These are phyloP conservation scores for Tolmerus cingulatus DNA, from an alignment of 2,888 invertebrate species.

Conservation along the genomic window DNA sequence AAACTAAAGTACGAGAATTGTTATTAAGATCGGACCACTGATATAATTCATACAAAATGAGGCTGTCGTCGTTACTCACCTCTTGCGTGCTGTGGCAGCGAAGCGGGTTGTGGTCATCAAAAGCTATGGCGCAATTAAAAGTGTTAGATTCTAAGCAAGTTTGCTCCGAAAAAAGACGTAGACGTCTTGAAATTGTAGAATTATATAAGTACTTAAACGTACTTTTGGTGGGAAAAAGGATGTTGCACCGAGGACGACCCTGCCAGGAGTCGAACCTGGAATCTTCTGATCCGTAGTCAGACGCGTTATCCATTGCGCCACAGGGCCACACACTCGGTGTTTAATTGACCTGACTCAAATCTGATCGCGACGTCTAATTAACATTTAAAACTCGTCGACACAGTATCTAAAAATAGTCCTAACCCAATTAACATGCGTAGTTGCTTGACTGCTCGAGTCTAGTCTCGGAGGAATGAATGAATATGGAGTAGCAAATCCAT, in stretches of 20 bases:
- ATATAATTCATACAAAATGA: background rate
- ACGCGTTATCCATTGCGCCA: slow-evolving; percentile 54
- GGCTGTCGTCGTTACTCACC: background rate
- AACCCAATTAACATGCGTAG: background rate
- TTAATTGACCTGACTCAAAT: background rate
- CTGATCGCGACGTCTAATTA: background rate
- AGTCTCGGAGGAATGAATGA: no score
- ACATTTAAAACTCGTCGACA: background rate
- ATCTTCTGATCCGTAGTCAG: slow-evolving; percentile 54
- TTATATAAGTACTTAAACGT: background rate
- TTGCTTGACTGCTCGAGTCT: background rate
- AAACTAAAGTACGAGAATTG: background rate
- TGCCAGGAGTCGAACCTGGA: slow-evolving; percentile 55
- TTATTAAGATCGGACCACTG: background rate
- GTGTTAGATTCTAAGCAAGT: background rate
- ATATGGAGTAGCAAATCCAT: no score
- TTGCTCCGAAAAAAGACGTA: background rate
- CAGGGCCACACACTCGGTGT: slow-evolving; percentile 49
- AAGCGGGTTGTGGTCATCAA: background rate
- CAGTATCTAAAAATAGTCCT: background rate
- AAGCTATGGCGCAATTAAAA: background rate
- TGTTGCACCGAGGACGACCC: slow-evolving; percentile 44
- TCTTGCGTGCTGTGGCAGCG: background rate
- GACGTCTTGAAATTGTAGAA: background rate
- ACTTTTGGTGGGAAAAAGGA: background rate